A percentile compares a stretch with the other conserved stretches of the same genome.
phyloP scores from a whole-genome alignment of 2,797 vertebrate genomes.

The Poeciliopsis infans region DNA sequence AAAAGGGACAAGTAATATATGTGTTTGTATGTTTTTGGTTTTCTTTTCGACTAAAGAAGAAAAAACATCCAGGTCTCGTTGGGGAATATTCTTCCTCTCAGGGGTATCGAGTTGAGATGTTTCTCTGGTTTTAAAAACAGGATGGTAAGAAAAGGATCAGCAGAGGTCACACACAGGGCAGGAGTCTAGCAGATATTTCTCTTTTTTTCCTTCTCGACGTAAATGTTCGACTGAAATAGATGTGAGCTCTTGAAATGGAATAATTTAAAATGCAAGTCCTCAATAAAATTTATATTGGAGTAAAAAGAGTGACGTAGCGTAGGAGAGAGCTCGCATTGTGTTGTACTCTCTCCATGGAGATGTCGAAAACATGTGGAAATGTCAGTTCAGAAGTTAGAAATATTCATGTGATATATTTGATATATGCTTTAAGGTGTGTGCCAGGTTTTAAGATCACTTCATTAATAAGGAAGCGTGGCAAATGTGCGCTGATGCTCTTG shows the following conservation, averaged over 20 bases:
- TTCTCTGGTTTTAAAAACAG: conserved; percentile 24
- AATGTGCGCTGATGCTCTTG: no score
- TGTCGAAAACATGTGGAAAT: conserved; percentile 41
- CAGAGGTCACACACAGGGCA: conserved; percentile 26
- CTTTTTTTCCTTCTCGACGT: conserved; percentile 19
- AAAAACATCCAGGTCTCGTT: conserved; percentile 8
- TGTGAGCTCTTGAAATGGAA: conserved; percentile 33
- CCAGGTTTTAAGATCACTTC: neutral
- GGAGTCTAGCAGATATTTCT: conserved; percentile 18
- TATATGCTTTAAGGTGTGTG: neutral
- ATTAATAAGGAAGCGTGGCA: neutral
- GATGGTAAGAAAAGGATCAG: conserved; percentile 26
- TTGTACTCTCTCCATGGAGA: conserved; percentile 29
- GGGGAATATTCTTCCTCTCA: conserved; percentile 30
- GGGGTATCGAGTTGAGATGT: conserved; percentile 25
- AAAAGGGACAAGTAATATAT: neutral
- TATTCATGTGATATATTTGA: conserved; percentile 8
- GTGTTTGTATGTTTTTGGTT: neutral
- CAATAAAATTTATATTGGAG: conserved; percentile 26
- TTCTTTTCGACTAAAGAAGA: neutral
- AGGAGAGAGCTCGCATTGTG: conserved; percentile 16
- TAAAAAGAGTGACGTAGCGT: conserved; percentile 22
- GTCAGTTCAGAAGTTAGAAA: conserved; percentile 34
- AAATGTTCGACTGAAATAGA: conserved; percentile 18
- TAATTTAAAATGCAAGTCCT: conserved; percentile 38